A percentile compares a stretch with the other conserved stretches of the same genome.
Evolutionary conservation across 2,113 vertebrate genomes (phyloP).

Genomic region (Phalacrocorax aristotelis): DNA sequence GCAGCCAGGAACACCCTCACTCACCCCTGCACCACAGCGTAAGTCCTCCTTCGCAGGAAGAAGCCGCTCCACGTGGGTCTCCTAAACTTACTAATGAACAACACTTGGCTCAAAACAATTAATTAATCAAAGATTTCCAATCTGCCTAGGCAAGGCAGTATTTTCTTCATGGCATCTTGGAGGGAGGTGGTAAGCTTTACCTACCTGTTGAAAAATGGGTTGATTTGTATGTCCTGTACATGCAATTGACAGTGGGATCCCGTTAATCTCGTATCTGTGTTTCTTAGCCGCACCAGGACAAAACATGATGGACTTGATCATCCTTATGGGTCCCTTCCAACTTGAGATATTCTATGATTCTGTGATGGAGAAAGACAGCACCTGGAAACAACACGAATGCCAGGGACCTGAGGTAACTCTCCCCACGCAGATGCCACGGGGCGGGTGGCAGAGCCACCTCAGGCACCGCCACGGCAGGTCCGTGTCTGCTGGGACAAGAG

Average conservation of each 20-base stretch:
- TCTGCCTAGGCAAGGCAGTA: not conserved
- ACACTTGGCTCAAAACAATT: not conserved
- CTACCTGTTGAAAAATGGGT: not conserved
- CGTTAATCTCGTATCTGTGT: not conserved
- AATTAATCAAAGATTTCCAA: not conserved
- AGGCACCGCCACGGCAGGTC: rapidly evolving
- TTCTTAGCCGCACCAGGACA: not conserved
- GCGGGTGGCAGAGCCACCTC: not conserved
- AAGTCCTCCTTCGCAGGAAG: not conserved
- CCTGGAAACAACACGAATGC: not conserved
- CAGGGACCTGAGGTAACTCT: not conserved
- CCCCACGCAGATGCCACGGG: not conserved
- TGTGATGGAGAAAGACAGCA: not conserved
- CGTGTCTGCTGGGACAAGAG: not conserved
- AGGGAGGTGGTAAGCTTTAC: not conserved
- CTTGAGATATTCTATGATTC: not conserved
- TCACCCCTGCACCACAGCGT: not conserved
- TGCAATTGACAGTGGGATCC: not conserved
- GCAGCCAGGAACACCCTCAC: rapidly evolving
- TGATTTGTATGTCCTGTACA: not conserved
- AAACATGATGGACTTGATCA: not conserved
- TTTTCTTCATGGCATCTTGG: not conserved
- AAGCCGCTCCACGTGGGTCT: not conserved
- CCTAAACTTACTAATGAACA: not conserved
- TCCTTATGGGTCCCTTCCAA: not conserved